Conservation (phyloP, 2,113 vertebrate genomes). For the Lipophrys pholis region DNA sequence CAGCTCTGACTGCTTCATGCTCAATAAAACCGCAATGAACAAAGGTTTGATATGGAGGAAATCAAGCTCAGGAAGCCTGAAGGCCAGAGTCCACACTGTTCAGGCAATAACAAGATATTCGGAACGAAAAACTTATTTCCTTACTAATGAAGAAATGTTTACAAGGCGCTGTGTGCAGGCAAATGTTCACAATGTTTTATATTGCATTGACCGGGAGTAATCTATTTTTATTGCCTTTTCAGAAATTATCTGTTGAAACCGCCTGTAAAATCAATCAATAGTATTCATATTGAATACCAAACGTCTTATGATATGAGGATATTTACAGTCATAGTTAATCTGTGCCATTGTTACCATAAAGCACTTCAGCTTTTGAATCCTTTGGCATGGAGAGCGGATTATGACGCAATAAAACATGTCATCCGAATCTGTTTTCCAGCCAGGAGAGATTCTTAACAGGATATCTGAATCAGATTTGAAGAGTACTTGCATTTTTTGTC, state of each 20-base stretch:
- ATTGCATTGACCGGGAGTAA: too few species aligned
- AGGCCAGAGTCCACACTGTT: background rate
- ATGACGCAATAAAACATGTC: background rate
- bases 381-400: background rate
- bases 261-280: background rate
- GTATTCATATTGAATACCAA: background rate
- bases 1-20: background rate
- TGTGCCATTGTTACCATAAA: slow-evolving; percentile 15
- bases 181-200: too few species aligned
- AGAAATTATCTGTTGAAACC: too few species aligned
- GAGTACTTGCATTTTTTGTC: slow-evolving; percentile 8
- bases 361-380: background rate
- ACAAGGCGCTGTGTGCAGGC: background rate
- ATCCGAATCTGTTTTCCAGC: slow-evolving; percentile 10
- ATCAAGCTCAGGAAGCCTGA: background rate
- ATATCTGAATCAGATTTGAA: slow-evolving; percentile 9
- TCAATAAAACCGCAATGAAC: background rate
- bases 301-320: slow-evolving; percentile 14
- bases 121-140: background rate
- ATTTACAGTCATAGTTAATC: slow-evolving; percentile 17
- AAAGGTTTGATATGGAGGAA: background rate
- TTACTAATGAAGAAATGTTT: background rate
- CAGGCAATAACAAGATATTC: background rate
- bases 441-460: background rate
- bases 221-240: too few species aligned